Evolutionary conservation across 2,888 invertebrate genomes (phyloP).

Genomic region (Drosophila dives): DNA sequence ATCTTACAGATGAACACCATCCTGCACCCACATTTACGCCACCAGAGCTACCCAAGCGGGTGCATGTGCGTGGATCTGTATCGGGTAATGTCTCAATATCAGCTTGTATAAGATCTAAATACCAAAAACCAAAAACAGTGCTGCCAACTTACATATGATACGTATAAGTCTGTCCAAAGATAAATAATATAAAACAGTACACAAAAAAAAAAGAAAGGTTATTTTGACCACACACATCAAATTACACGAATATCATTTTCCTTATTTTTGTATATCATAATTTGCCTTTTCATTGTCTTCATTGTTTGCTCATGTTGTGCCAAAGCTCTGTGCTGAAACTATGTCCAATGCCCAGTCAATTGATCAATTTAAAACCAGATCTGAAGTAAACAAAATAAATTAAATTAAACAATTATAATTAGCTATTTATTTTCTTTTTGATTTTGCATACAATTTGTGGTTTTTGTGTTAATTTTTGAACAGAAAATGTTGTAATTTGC

Average conservation of each 20-base stretch:
- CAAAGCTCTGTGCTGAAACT: conserved; percentile 9
- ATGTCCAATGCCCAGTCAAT: conserved; percentile 13
- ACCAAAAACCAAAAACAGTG: conserved; percentile 25
- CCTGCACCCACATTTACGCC: conserved; percentile 99
- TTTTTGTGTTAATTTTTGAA: conserved; percentile 48
- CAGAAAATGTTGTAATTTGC: conserved; percentile 54
- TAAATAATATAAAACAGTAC: conserved; percentile 5
- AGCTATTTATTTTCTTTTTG: conserved; percentile 23
- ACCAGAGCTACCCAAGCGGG: conserved; percentile 99
- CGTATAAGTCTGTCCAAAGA: conserved; percentile 33
- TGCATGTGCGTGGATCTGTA: conserved; percentile 96
- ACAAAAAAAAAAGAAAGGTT: conserved; percentile 61
- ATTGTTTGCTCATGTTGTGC: conserved; percentile 23
- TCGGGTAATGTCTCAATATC: conserved; percentile 79
- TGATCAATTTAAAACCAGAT: conserved; percentile 8
- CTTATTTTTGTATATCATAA: conserved; percentile 22
- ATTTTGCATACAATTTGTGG: conserved; percentile 53
- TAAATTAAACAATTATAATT: conserved; percentile 26
- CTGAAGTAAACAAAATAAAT: conserved; percentile 12
- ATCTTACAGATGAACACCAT: conserved; percentile 98
- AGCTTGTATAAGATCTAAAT: conserved; percentile 40
- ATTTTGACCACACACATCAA: conserved; percentile 59
- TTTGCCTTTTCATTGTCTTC: conserved; percentile 46
- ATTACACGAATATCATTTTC: conserved; percentile 20
- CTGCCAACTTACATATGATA: conserved; percentile 21